These are phyloP conservation scores for Heptranchias perlo DNA, from an alignment of 2,113 vertebrate species.

Conservation along the genomic window DNA sequence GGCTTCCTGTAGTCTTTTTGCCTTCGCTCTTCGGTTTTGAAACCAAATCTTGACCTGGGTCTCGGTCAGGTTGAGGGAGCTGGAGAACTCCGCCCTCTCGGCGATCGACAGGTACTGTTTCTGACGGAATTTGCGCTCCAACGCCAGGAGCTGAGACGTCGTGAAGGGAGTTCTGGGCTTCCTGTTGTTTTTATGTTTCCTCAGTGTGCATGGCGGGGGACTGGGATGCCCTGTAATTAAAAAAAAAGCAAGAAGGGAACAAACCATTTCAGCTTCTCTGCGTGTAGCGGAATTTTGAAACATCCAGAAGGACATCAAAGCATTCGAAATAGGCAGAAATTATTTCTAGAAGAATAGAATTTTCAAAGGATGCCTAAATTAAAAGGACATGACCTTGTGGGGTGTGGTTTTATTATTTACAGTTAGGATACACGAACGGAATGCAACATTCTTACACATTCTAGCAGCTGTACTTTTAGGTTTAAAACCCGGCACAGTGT, in stretches of 20 bases:
- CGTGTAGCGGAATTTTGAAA: not conserved
- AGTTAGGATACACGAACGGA: not conserved
- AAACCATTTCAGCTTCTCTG: not conserved
- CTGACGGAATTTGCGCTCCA: slow-evolving; percentile 75
- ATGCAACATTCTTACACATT: not conserved
- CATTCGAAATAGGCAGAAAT: not conserved
- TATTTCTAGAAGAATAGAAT: not conserved
- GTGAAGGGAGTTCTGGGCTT: slow-evolving; percentile 77
- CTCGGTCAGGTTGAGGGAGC: slow-evolving; percentile 71
- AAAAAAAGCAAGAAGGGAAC: not conserved
- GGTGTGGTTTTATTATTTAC: not conserved
- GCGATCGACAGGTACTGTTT: slow-evolving; percentile 73
- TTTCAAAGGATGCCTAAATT: not conserved
- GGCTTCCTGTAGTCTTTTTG: slow-evolving; percentile 74
- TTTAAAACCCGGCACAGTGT: not conserved
- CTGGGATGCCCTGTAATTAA: slow-evolving; percentile 50
- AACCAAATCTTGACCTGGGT: slow-evolving; percentile 82
- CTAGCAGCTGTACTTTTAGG: not conserved
- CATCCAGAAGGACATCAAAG: not conserved
- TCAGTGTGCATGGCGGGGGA: slow-evolving; percentile 55
- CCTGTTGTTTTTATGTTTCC: slow-evolving; percentile 76
- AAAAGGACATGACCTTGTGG: not conserved
- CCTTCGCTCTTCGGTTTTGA: slow-evolving; percentile 73
- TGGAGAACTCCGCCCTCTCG: slow-evolving; percentile 70
- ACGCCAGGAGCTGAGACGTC: slow-evolving; percentile 70